These are phyloP conservation scores for Amiota communis DNA, from an alignment of 2,888 invertebrate genomes.

Conservation along the genomic window DNA sequence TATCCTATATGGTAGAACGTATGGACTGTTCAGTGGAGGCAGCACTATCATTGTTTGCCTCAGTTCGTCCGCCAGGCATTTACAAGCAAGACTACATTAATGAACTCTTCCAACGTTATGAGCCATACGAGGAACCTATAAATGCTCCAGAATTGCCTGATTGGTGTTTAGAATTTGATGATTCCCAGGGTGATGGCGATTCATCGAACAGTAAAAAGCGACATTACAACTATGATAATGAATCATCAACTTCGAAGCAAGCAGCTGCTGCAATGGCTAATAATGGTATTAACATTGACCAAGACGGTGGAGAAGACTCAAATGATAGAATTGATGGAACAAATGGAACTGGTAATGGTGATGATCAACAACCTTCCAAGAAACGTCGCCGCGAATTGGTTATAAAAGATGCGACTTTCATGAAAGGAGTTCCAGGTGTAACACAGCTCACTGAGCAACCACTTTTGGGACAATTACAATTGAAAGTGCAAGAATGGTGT, in stretches of 20 bases:
- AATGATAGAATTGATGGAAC: conserved; percentile 41
- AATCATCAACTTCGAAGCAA: conserved; percentile 54
- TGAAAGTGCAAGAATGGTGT: conserved; percentile 85
- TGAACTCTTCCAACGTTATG: conserved; percentile 88
- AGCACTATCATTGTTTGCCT: conserved; percentile 85
- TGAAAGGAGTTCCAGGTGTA: conserved; percentile 90
- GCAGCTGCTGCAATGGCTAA: conserved; percentile 43
- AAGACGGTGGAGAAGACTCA: conserved; percentile 42
- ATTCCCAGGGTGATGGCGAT: conserved; percentile 73
- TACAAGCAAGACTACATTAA: conserved; percentile 96
- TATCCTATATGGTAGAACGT: conserved; percentile 90
- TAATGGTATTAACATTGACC: conserved; percentile 2
- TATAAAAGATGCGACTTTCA: conserved; percentile 83
- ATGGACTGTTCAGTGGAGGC: conserved; percentile 89
- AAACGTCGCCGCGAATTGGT: conserved; percentile 75
- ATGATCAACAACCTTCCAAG: conserved; percentile 64
- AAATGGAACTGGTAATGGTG: conserved; percentile 41
- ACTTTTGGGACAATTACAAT: conserved; percentile 79
- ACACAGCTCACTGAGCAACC: conserved; percentile 79
- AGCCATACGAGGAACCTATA: conserved; percentile 80
- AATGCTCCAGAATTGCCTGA: conserved; percentile 86
- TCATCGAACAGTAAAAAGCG: conserved; percentile 54
- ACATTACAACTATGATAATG: conserved; percentile 48
- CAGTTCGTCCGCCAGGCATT: conserved; percentile 89
- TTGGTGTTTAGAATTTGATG: conserved; percentile 84